Base-by-base conservation (phyloP, 2,113 vertebrate genomes). In the Chionis minor region DNA sequence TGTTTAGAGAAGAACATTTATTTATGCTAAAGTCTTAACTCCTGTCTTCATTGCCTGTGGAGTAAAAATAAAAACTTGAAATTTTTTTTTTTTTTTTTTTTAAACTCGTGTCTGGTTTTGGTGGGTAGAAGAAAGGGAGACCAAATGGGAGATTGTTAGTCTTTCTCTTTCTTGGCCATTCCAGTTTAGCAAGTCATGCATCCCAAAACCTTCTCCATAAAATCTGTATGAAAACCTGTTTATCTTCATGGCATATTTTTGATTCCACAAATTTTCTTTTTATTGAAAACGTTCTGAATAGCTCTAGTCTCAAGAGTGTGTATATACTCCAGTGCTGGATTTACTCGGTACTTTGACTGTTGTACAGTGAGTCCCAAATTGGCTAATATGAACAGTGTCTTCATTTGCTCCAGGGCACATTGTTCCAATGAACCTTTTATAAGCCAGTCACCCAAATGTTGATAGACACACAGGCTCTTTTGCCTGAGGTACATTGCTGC, bases 351-450 rank as follows among this genome's bases (percentile, higher is more conserved):
- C 55, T 94, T 79, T 17, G 86, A 15, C 58, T 81, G 47, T 94
- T 59, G 55, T 62, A 74, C 49, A 62, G 3, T 14, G n/a, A 59
- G 74, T 94, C 47, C 80, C 90, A 81, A 59, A 84, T 54, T 67
- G 86, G 32, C 82, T 91, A 61, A 55, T 87, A 85, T 63, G 95
- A 95, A 59, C 0, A 0, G 65, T 78, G 19, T 84, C 90, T 67
- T 92, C 24, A 42, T 75, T 93, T 94, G 93, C 94, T 96, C 52
- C 49, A 65, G 78, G 91, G 74, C 70, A 65, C 74, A 28, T 72
- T 81, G 47, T 90, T 96, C 51, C 86, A 83, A 20, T 92, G 55
- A 96, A 92, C 61, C 66, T 85, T 94, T 95, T 94, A 75, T 86
- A 90, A 95, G 67, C 33, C 65, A 66, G 13, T 95, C 83, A 80